phyloP scores from a whole-genome alignment of 92 coral and sea anemone genomes.

The Scolanthus callimorphus region DNA sequence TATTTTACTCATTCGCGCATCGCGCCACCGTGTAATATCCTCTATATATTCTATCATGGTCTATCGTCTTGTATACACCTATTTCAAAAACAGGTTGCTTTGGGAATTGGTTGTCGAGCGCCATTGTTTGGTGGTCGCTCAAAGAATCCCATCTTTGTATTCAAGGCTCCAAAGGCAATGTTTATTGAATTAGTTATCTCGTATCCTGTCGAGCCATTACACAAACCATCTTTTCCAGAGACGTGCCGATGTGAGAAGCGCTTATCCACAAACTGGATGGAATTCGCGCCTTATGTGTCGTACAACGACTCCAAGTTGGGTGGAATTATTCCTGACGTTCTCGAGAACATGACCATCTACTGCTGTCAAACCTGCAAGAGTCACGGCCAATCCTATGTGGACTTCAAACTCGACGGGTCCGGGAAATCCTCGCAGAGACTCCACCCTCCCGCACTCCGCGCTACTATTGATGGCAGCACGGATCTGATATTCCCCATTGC shows the following conservation, averaged over 20 bases:
- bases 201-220: no score
- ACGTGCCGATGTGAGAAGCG: slow-evolving; percentile 71
- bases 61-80: no score
- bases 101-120: no score
- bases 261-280: slow-evolving; percentile 60
- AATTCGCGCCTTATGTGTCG: slow-evolving; percentile 54
- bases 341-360: slow-evolving; percentile 42
- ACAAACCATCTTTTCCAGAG: slow-evolving; percentile 21
- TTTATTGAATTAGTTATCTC: no score
- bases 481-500: slow-evolving; percentile 67
- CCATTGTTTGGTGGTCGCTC: no score
- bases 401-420: slow-evolving; percentile 15
- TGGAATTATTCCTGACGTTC: slow-evolving; percentile 56
- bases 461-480: slow-evolving; percentile 41
- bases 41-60: no score
- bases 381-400: slow-evolving; percentile 35
- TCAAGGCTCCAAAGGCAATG: no score
- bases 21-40: no score
- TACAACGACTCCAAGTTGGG: neutral
- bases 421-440: slow-evolving; percentile 18
- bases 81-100: no score
- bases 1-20: no score
- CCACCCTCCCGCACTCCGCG: slow-evolving; percentile 12
- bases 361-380: slow-evolving; percentile 62
- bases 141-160: no score